Evolutionary conservation across 2,113 vertebrate genomes (phyloP), one percentile per base, ranked within the genome.

Genomic region (Upupa epops): DNA sequence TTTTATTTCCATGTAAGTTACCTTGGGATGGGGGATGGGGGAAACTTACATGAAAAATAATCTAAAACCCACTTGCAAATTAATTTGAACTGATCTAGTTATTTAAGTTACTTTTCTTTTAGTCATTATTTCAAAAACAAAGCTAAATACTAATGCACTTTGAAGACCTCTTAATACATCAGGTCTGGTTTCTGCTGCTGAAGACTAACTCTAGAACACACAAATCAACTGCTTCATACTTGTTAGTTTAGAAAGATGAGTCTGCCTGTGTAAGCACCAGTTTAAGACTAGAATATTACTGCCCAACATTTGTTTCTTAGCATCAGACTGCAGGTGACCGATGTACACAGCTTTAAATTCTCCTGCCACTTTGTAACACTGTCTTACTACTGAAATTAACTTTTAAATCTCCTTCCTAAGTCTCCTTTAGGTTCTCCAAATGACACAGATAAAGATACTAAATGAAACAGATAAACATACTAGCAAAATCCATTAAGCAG

Each of bases 1-100:
- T 97, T 96, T 97, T 98, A 89, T 97, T 98, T 95, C 97, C 98
- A 93, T 89, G 97, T 86, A 97, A 78, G 91, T 97, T 96, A 96
- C 97, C 98, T 98, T 96, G 95, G 88, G 79, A 95, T 83, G 89
- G 93, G 93, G 96, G 93, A 94, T 75, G 89, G 95, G 96, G 93
- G 86, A 97, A 96, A 96, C 78, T 60, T 83, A 90, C 79, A 73
- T 97, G 96, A 97, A 96, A 97, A 95, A 89, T 90, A 89, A 82
- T 96, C 88, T 92, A 93, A 94, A 93, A 82, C 95, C 68, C 49
- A 88, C 69, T 93, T 93, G 36, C 40, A 88, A 91, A 88, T 96
- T 80, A 91, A 76, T 77, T 74, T 86, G 82, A 91, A 73, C 69
- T 91, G 55, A 72, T 91, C 71, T 85, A 84, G 58, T 96, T 96